Evolutionary conservation across 23 tunicate genomes (phyloP).

Genomic region (Botrylloides violaceus): DNA sequence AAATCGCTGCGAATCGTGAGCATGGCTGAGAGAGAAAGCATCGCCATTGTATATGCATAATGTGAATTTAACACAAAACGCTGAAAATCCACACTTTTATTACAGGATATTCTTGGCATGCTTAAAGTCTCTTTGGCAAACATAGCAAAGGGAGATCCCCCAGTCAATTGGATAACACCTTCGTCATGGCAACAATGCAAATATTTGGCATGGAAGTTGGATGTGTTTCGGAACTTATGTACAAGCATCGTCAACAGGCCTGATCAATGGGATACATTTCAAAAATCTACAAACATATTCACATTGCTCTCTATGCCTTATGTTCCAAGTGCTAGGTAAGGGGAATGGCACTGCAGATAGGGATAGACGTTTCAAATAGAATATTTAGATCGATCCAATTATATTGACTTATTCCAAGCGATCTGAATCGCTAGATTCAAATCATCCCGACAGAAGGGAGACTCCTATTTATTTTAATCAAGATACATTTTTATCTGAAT

Average conservation of each 20-base stretch:
- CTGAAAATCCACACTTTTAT: not conserved
- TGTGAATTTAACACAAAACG: no score
- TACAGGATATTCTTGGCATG: conserved; percentile 4
- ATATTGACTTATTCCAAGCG: no score
- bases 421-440: no score
- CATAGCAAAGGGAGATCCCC: conserved; percentile 22
- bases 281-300: conserved; percentile 9
- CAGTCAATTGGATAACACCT: conserved; percentile 44
- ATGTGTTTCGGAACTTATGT: conserved; percentile 38
- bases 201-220: conserved; percentile 55
- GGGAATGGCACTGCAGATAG: no score
- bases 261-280: conserved; percentile 54
- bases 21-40: no score
- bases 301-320: conserved; percentile 4
- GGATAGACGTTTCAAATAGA: no score
- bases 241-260: conserved; percentile 25
- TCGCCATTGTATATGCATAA: no score
- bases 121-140: conserved; percentile 13
- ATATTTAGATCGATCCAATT: no score
- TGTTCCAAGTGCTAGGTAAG: conserved; percentile 9
- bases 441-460: no score
- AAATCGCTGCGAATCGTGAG: not conserved
- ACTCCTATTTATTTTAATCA: no score
- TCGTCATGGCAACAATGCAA: conserved; percentile 74
- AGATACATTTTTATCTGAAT: no score